Evolutionary conservation across 2,888 invertebrate genomes (phyloP).

Genomic region (Bruchidius siliquastri): DNA sequence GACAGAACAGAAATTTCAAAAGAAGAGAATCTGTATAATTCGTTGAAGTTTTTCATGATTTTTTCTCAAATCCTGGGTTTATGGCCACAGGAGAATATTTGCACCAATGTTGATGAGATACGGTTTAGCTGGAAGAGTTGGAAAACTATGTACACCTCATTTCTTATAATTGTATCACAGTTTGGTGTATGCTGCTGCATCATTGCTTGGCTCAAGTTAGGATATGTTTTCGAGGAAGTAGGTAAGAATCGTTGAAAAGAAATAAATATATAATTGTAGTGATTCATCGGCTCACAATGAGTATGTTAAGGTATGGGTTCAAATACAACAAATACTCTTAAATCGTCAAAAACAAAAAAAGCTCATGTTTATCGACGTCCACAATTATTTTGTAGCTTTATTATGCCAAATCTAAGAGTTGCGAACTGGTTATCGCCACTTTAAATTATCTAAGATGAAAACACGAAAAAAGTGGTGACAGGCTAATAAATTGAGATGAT

Average conservation of each 20-base stretch:
- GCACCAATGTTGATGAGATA: slow-evolving; percentile 17
- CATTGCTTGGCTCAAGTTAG: slow-evolving; percentile 12
- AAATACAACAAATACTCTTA: too few species aligned
- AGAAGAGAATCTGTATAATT: slow-evolving; percentile 13
- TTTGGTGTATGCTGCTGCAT: slow-evolving; percentile 15
- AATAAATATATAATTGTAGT: too few species aligned
- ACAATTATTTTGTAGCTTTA: too few species aligned
- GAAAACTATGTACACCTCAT: slow-evolving; percentile 15
- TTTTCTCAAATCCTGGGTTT: slow-evolving; percentile 20
- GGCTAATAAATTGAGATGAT: too few species aligned
- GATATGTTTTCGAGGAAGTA: slow-evolving; percentile 16
- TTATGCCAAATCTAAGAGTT: too few species aligned
- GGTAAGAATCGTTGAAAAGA: slow-evolving; percentile 13
- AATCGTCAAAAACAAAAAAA: too few species aligned
- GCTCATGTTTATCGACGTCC: too few species aligned
- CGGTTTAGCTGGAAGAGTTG: slow-evolving; percentile 22
- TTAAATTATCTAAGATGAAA: too few species aligned
- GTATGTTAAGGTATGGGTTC: too few species aligned
- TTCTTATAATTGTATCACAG: slow-evolving; percentile 10
- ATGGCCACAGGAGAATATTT: slow-evolving; percentile 18
- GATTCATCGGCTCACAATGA: too few species aligned
- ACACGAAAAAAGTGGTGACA: too few species aligned
- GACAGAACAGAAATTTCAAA: background rate
- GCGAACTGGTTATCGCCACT: too few species aligned
- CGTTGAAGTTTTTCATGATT: slow-evolving; percentile 12